Percentiles rank a stretch among this genome's conserved stretches.
These are phyloP conservation scores for Ectemnius lituratus DNA, from an alignment of 2,888 invertebrate genomes.

Conservation along the genomic window DNA sequence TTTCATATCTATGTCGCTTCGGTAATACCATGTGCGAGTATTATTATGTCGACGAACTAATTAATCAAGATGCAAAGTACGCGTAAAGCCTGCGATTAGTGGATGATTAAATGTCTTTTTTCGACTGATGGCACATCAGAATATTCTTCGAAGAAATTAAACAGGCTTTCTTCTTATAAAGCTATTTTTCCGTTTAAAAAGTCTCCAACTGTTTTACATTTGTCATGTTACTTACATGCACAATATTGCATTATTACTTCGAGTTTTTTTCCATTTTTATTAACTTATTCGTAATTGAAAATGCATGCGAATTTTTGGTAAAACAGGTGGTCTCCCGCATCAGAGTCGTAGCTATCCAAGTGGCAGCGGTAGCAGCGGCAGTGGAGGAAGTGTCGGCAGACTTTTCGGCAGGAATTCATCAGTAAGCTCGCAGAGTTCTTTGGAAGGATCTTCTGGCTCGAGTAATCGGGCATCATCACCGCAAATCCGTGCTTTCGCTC, in stretches of 20 bases:
- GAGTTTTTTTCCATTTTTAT: slow-evolving; percentile 7
- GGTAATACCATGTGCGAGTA: too few relatives aligned
- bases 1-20: too few relatives aligned
- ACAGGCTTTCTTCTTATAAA: too few relatives aligned
- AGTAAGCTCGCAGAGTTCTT: slow-evolving; percentile 89
- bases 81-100: too few relatives aligned
- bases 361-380: slow-evolving; percentile 55
- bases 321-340: slow-evolving; percentile 76
- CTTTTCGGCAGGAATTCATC: slow-evolving; percentile 86
- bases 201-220: too few relatives aligned
- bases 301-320: not conserved
- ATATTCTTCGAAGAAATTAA: too few relatives aligned
- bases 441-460: slow-evolving; percentile 82
- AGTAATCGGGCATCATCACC: slow-evolving; percentile 90
- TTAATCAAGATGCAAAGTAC: too few relatives aligned
- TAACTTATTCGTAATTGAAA: slow-evolving; percentile 9
- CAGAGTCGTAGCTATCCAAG: slow-evolving; percentile 84
- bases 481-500: slow-evolving; percentile 90
- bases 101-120: too few relatives aligned
- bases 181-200: too few relatives aligned
- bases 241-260: not conserved
- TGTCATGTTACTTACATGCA: too few relatives aligned
- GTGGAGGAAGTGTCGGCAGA: slow-evolving; percentile 34
- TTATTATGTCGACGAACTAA: too few relatives aligned
- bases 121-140: too few relatives aligned